A percentile compares a stretch with the other conserved stretches of the same genome.
phyloP scores from a whole-genome alignment of 2,113 vertebrate species.

The Pterocles gutturalis region DNA sequence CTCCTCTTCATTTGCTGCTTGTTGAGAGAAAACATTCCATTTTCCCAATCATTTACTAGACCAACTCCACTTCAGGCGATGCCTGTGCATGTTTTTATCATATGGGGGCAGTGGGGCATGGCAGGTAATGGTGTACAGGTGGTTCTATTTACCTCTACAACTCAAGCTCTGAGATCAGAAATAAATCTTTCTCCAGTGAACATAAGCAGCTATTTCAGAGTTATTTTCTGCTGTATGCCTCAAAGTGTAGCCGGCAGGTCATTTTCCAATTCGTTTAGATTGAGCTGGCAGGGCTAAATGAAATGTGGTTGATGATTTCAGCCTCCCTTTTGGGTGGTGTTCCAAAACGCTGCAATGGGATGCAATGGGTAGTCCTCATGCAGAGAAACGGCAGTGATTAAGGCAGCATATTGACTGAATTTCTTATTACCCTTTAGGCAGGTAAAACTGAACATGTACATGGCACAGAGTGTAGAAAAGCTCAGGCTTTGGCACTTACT shows the following conservation, averaged over 20 bases:
- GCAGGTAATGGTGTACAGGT: conserved; percentile 28
- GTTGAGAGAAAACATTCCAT: not conserved
- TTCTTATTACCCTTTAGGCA: not conserved
- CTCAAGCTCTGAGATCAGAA: conserved; percentile 8
- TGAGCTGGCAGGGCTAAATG: not conserved
- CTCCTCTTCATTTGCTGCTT: conserved; percentile 14
- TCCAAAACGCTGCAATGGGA: not conserved
- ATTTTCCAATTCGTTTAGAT: conserved; percentile 48
- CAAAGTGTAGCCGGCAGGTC: not conserved
- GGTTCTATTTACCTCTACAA: conserved; percentile 37
- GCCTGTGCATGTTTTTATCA: not conserved
- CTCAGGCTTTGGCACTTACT: not conserved
- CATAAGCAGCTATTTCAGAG: not conserved
- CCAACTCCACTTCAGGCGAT: not conserved
- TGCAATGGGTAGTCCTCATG: not conserved
- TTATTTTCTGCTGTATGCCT: conserved; percentile 30
- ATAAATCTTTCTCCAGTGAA: conserved; percentile 31
- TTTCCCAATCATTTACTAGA: conserved; percentile 23
- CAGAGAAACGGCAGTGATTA: not conserved
- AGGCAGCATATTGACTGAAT: not conserved
- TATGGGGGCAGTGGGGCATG: not conserved
- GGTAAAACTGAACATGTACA: not conserved
- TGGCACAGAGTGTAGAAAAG: not conserved
- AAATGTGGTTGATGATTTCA: conserved; percentile 1
- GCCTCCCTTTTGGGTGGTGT: not conserved